phyloP scores from a whole-genome alignment of 1,140 invertebrate genomes.

The Akabosia matsudoensis region DNA sequence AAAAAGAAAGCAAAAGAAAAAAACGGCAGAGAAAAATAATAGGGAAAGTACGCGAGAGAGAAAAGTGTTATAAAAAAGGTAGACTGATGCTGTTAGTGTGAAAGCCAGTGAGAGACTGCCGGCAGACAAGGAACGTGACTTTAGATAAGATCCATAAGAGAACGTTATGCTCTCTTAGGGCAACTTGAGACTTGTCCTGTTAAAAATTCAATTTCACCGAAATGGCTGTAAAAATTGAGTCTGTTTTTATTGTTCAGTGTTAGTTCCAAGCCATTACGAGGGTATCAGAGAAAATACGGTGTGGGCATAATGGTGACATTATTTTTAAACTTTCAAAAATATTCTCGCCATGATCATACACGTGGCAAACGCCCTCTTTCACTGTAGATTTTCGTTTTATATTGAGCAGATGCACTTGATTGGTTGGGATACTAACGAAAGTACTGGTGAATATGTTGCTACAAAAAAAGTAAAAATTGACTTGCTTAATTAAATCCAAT shows the following conservation, averaged over 20 bases:
- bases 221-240: not conserved
- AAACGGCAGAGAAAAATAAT: not conserved
- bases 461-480: not conserved
- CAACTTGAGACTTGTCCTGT: not conserved
- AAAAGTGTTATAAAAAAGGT: not conserved
- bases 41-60: not conserved
- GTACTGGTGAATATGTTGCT: too few species aligned
- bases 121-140: not conserved
- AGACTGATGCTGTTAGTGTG: not conserved
- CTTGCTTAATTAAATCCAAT: not conserved
- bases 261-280: not conserved
- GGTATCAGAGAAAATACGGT: not conserved
- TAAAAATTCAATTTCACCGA: not conserved
- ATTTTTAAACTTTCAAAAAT: not conserved
- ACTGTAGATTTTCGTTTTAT: not conserved
- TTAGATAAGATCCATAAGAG: not conserved
- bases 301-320: not conserved
- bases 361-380: not conserved
- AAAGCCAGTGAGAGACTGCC: not conserved
- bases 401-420: not conserved
- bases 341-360: not conserved
- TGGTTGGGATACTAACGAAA: not conserved
- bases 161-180: not conserved
- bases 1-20: not conserved
- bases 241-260: not conserved